Conservation (phyloP, 2,797 vertebrate species). For the Sternarchorhynchus goeldii region DNA sequence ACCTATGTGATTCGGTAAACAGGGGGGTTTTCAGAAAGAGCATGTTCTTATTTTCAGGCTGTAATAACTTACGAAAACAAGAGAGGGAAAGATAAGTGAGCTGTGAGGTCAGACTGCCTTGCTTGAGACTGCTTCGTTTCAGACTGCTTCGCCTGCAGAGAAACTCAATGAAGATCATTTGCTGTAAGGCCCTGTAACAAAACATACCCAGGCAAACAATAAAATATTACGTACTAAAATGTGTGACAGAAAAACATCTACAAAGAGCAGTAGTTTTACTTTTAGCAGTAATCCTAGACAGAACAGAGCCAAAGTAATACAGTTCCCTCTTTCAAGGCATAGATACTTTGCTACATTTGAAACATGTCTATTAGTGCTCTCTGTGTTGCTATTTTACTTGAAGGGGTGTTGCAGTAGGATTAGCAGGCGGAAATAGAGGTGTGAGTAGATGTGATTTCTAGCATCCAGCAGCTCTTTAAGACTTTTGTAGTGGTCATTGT, state of each 20-base stretch:
- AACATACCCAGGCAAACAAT: background rate
- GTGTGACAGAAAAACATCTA: background rate
- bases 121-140: background rate
- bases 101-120: background rate
- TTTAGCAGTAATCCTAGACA: background rate
- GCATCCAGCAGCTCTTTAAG: background rate
- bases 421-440: background rate
- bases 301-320: constrained; percentile 10
- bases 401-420: background rate
- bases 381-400: background rate
- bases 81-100: constrained; percentile 25
- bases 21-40: constrained; percentile 2
- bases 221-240: background rate
- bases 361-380: constrained; percentile 6
- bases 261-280: background rate
- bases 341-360: background rate
- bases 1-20: constrained; percentile 31
- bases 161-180: background rate
- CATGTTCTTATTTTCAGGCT: constrained; percentile 30
- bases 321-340: background rate
- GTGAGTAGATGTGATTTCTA: background rate
- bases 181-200: no score
- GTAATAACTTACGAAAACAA: constrained; percentile 16
- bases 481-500: background rate
- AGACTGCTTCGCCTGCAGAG: no score